These are phyloP conservation scores for Aphelenchoides fujianensis DNA, from an alignment of 1,140 invertebrate species.

Conservation along the genomic window DNA sequence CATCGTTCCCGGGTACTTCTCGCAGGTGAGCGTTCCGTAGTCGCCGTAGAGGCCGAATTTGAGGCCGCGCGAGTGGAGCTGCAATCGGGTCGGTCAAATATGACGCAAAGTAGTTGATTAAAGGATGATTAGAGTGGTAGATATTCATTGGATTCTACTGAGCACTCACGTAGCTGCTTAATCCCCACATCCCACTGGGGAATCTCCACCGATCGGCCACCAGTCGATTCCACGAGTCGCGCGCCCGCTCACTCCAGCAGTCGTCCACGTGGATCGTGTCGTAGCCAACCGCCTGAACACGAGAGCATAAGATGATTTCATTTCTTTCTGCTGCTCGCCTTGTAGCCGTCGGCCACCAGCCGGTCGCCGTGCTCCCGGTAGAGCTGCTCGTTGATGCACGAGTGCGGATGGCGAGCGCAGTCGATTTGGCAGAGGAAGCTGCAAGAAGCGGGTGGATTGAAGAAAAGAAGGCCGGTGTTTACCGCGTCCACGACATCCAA, in stretches of 20 bases:
- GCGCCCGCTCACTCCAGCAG: constrained; percentile 44
- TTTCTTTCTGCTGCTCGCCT: too few species aligned
- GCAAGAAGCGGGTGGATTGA: too few species aligned
- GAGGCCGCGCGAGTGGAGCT: constrained; percentile 86
- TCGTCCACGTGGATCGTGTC: constrained; percentile 55
- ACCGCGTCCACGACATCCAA: constrained; percentile 89
- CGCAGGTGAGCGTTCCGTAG: constrained; percentile 87
- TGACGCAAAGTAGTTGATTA: neutral
- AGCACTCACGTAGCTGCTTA: neutral
- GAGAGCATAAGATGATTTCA: too few species aligned
- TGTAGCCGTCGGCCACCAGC: constrained; percentile 48
- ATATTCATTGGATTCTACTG: neutral
- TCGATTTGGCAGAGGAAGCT: constrained; percentile 89
- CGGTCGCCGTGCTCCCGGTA: constrained; percentile 51
- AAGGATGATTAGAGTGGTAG: neutral
- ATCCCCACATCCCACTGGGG: neutral
- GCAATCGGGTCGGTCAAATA: constrained; percentile 17
- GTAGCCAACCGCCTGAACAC: constrained; percentile 46
- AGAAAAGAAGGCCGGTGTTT: too few species aligned
- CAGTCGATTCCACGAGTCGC: neutral
- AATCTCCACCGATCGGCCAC: constrained; percentile 1
- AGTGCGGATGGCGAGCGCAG: constrained; percentile 66
- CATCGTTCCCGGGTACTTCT: constrained; percentile 86
- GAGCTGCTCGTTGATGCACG: constrained; percentile 59
- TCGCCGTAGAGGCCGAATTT: constrained; percentile 97